Evolutionary conservation across 2,113 vertebrate species (phyloP).

Genomic region (Sylvicapra grimmia): DNA sequence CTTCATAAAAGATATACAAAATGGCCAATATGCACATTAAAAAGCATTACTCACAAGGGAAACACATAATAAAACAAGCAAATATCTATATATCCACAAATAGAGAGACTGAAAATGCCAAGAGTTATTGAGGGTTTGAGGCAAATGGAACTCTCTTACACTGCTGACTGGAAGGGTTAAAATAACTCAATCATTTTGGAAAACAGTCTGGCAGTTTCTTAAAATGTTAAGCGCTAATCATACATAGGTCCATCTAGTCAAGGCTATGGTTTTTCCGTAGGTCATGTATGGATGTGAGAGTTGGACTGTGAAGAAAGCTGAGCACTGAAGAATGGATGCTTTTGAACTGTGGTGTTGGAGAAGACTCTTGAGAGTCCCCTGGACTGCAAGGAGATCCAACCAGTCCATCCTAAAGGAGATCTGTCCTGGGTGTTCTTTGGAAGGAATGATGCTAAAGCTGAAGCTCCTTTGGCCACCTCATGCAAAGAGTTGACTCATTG

Average conservation of each 20-base stretch:
- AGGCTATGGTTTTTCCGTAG: too few species aligned
- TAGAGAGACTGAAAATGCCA: neutral
- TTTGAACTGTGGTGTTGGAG: too few species aligned
- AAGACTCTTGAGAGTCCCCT: too few species aligned
- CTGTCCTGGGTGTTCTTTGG: too few species aligned
- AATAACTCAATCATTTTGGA: neutral
- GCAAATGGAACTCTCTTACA: neutral
- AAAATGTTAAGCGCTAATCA: neutral
- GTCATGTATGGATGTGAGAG: too few species aligned
- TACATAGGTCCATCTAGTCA: too few species aligned
- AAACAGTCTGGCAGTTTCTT: neutral
- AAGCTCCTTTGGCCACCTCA: too few species aligned
- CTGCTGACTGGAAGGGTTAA: neutral
- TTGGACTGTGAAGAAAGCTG: too few species aligned
- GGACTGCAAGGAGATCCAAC: too few species aligned
- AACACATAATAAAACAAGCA: neutral
- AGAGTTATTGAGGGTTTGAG: neutral
- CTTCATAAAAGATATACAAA: neutral
- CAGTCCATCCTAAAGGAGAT: too few species aligned
- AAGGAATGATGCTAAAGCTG: too few species aligned
- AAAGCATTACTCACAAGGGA: neutral
- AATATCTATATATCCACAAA: neutral
- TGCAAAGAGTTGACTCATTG: rapidly evolving
- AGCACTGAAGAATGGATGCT: rapidly evolving
- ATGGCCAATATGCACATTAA: neutral